A percentile compares a stretch with the other conserved stretches of the same genome.
Conservation (phyloP, 2,888 invertebrate species). For the Reticulitermes lucifugus region DNA sequence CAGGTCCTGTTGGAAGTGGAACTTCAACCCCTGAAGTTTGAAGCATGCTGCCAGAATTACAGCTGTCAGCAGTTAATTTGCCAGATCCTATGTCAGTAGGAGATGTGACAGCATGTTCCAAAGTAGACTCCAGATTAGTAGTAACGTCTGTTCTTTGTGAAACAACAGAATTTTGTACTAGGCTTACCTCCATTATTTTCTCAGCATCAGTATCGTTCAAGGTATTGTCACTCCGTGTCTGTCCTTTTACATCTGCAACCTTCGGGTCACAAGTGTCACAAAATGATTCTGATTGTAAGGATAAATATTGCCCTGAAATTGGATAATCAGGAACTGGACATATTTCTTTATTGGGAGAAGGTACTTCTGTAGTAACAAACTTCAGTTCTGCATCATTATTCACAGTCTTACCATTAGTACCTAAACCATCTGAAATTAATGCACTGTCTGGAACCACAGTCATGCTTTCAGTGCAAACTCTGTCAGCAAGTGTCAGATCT, state of each 20-base stretch:
- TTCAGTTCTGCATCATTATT: no score
- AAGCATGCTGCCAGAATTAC: not conserved
- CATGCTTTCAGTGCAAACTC: not conserved
- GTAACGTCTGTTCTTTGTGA: constrained; percentile 54
- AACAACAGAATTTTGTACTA: not conserved
- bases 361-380: no score
- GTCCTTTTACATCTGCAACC: not conserved
- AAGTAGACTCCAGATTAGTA: not conserved
- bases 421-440: not conserved
- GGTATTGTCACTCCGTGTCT: not conserved
- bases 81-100: constrained; percentile 55
- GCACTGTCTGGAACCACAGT: not conserved
- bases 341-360: not conserved
- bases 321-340: not conserved
- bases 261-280: not conserved
- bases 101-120: not conserved
- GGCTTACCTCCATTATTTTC: not conserved
- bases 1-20: constrained; percentile 56
- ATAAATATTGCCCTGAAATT: not conserved
- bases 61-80: no score
- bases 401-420: no score
- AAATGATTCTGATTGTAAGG: not conserved
- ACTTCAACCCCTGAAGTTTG: constrained; percentile 53
- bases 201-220: not conserved
- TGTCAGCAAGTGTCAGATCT: not conserved